Conservation (phyloP, 2,888 invertebrate genomes). For the Meandrusa payeni region DNA sequence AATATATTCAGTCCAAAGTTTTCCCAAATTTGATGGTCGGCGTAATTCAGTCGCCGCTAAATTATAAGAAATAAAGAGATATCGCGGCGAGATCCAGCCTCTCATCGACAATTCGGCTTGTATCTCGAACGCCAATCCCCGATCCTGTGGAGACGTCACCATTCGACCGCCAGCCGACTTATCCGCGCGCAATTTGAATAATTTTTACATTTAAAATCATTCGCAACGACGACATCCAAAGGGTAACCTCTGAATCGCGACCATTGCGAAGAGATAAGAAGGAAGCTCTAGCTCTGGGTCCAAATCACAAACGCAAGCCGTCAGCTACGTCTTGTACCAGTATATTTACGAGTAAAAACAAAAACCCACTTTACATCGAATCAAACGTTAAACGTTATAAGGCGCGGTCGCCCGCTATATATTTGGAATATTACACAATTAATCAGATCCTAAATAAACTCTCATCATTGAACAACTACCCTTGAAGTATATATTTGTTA, state of each 20-base stretch:
- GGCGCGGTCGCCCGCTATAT: too few relatives aligned
- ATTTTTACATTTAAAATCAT: constrained; percentile 82
- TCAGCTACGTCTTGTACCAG: too few relatives aligned
- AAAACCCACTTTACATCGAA: too few relatives aligned
- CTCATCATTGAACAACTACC: too few relatives aligned
- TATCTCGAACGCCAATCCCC: constrained; percentile 45
- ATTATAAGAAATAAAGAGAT: constrained; percentile 23
- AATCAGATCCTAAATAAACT: too few relatives aligned
- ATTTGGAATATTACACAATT: too few relatives aligned
- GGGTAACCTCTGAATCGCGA: constrained; percentile 78
- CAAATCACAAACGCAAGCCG: constrained; percentile 25
- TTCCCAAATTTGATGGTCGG: constrained; percentile 2
- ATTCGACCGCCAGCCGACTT: constrained; percentile 64
- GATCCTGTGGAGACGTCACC: constrained; percentile 59
- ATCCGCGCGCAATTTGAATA: constrained; percentile 73
- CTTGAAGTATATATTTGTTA: too few relatives aligned
- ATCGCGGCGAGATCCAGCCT: constrained; percentile 16
- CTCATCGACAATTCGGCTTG: constrained; percentile 32
- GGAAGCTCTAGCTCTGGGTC: constrained; percentile 48
- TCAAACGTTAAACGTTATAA: too few relatives aligned
- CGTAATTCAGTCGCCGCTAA: constrained; percentile 2
- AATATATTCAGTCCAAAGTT: too few relatives aligned
- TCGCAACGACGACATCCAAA: constrained; percentile 78
- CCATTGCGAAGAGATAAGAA: constrained; percentile 76
- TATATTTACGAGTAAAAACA: too few relatives aligned